Conservation (phyloP, 2,888 invertebrate species). For the Hyposoter dolosus region DNA sequence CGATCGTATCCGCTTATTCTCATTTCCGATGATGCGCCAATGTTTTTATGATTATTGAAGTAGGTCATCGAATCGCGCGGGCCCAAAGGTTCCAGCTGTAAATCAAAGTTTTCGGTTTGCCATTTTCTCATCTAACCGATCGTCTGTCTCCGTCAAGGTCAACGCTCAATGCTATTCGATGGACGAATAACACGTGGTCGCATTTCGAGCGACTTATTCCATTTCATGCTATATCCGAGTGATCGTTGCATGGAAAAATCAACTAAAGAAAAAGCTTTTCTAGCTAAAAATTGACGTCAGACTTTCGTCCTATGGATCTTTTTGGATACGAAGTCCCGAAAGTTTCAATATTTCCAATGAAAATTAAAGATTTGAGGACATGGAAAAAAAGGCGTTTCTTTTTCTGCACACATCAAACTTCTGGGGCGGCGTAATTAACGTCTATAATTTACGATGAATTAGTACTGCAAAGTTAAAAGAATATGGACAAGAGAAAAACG, state of each 20-base stretch:
- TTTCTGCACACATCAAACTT: conserved; percentile 16
- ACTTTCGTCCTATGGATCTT: neutral
- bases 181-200: neutral
- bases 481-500: conserved; percentile 26
- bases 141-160: neutral
- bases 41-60: conserved; percentile 73
- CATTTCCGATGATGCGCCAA: conserved; percentile 39
- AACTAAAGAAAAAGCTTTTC: neutral
- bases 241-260: neutral
- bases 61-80: conserved; percentile 75
- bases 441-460: conserved; percentile 36
- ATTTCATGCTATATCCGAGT: neutral
- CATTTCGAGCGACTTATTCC: neutral
- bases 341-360: conserved; percentile 2
- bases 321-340: no score
- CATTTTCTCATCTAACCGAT: neutral
- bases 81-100: conserved; percentile 75
- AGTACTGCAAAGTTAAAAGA: conserved; percentile 11
- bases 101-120: neutral
- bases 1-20: conserved; percentile 76
- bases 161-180: neutral
- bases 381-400: conserved; percentile 19
- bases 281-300: neutral
- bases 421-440: conserved; percentile 41
- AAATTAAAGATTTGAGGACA: neutral